Percentiles rank a stretch among this genome's conserved stretches.
phyloP scores from a whole-genome alignment of 1,140 invertebrate genomes.

The Ceratosolen fusciceps region DNA sequence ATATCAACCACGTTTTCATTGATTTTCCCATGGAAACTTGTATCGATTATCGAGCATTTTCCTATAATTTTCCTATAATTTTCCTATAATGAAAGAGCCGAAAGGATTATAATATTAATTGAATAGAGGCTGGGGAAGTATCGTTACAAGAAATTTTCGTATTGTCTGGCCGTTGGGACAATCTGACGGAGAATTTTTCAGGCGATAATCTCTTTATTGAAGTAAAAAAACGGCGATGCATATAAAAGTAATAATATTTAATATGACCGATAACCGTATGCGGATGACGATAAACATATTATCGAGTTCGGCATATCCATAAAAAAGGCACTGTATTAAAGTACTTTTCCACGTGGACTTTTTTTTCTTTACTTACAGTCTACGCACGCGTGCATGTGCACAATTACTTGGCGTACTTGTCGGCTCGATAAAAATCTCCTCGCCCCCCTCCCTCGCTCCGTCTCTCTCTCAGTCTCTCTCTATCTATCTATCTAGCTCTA shows the following conservation, averaged over 20 bases:
- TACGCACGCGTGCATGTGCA: not conserved
- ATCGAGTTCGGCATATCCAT: not conserved
- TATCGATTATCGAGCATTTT: too few relatives aligned
- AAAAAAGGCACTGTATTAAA: constrained; percentile 1
- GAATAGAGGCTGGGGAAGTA: too few relatives aligned
- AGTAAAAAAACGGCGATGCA: not conserved
- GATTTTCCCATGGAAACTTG: too few relatives aligned
- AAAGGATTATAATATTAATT: too few relatives aligned
- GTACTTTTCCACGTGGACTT: not conserved
- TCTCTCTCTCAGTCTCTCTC: not conserved
- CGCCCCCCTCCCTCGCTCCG: not conserved
- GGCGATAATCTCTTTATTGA: not conserved
- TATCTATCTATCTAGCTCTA: not conserved
- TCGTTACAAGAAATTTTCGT: too few relatives aligned
- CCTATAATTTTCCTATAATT: too few relatives aligned
- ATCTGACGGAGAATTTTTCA: too few relatives aligned
- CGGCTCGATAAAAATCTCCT: not conserved
- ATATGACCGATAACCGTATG: not conserved
- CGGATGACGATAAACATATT: not conserved
- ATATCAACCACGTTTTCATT: too few relatives aligned
- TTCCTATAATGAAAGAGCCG: too few relatives aligned
- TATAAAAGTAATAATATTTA: not conserved
- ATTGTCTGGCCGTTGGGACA: too few relatives aligned
- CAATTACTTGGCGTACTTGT: not conserved
- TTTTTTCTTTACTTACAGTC: not conserved